Conservation (phyloP, 2,888 invertebrate genomes). For the Dendrolimus pini region DNA sequence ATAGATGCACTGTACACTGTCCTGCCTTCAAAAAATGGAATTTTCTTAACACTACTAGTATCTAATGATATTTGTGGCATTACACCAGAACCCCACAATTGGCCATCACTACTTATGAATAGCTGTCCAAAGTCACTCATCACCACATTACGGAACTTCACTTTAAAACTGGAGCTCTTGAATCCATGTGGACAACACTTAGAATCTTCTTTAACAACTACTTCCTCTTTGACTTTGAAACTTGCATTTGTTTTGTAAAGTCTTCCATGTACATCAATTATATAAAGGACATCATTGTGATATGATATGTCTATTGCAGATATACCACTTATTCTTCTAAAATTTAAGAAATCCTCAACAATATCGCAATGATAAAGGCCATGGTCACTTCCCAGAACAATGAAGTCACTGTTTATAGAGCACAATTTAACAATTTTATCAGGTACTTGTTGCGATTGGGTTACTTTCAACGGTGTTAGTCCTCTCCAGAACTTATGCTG, state of each 20-base stretch:
- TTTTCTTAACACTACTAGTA: slow-evolving; percentile 76
- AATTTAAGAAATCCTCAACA: slow-evolving; percentile 51
- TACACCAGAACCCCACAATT: slow-evolving; percentile 82
- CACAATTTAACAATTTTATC: slow-evolving; percentile 67
- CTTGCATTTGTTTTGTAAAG: slow-evolving; percentile 75
- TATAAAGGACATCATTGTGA: slow-evolving; percentile 76
- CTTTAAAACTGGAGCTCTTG: slow-evolving; percentile 77
- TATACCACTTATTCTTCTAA: slow-evolving; percentile 68
- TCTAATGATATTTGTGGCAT: slow-evolving; percentile 82
- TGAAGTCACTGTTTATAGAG: slow-evolving; percentile 48
- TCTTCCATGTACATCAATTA: slow-evolving; percentile 78
- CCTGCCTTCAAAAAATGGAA: slow-evolving; percentile 82
- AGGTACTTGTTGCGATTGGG: slow-evolving; percentile 53
- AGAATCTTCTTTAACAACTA: slow-evolving; percentile 78
- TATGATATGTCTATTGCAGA: slow-evolving; percentile 80
- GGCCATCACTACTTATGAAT: slow-evolving; percentile 80
- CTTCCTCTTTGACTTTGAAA: slow-evolving; percentile 76
- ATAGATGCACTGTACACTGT: slow-evolving; percentile 83
- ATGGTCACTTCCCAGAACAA: slow-evolving; percentile 65
- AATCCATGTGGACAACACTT: slow-evolving; percentile 81
- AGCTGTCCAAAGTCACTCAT: slow-evolving; percentile 79
- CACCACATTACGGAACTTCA: slow-evolving; percentile 79
- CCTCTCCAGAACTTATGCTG: slow-evolving; percentile 70
- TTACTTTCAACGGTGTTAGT: slow-evolving; percentile 46
- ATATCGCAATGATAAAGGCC: slow-evolving; percentile 58